Percentiles rank a stretch among this genome's conserved stretches.
Evolutionary conservation across 64 coral and sea anemone species (phyloP).

Genomic region (Montipora efflorescens): DNA sequence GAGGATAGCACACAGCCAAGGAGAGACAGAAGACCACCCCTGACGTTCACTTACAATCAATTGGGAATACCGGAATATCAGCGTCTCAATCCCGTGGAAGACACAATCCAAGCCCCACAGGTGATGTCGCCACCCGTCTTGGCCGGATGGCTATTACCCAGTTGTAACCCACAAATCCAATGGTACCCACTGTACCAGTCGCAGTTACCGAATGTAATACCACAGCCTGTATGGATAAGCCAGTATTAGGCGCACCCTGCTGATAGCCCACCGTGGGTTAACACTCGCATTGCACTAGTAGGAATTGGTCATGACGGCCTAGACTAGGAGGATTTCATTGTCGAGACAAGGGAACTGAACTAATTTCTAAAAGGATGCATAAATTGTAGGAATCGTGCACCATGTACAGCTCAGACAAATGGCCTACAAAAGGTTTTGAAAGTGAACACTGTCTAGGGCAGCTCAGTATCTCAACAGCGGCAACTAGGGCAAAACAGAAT

Average conservation of each 20-base stretch:
- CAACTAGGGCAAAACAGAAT: no score
- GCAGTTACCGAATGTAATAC: background rate
- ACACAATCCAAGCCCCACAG: background rate
- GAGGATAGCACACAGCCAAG: background rate
- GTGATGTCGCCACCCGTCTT: background rate
- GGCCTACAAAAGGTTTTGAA: no score
- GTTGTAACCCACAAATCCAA: background rate
- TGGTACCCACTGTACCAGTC: background rate
- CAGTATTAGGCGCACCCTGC: background rate
- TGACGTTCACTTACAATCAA: background rate
- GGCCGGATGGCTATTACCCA: background rate
- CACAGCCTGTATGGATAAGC: constrained; percentile 12
- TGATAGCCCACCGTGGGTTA: background rate
- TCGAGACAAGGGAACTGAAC: no score
- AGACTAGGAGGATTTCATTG: no score
- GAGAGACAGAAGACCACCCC: no score
- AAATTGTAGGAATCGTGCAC: no score
- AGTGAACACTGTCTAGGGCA: no score
- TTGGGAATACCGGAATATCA: background rate
- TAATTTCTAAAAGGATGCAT: no score
- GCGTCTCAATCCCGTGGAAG: background rate
- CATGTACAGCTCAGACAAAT: no score
- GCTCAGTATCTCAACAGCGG: no score
- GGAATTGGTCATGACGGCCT: no score
- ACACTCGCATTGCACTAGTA: no score